Base-by-base conservation (phyloP, 2,113 vertebrate species). In the Bos taurus region DNA sequence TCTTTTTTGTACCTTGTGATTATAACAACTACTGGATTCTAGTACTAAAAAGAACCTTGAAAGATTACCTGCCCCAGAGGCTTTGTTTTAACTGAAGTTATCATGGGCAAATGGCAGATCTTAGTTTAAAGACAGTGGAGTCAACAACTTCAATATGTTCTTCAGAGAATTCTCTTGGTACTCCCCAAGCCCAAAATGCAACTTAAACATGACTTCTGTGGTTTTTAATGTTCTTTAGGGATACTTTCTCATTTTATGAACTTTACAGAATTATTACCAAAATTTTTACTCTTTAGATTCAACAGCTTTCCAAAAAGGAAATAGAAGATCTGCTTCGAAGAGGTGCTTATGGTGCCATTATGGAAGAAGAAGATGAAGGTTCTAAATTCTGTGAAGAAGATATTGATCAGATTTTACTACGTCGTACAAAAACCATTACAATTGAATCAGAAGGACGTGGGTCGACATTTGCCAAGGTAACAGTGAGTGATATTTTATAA, bases 351-450 rank as follows among this genome's bases (percentile, higher is more conserved):
- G 99, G 99, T 46, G 99, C 99, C 94, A 99, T 99, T 97, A 99
- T 99, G 99, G 99, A 99, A 64, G 99, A 99, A 87, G 99, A 99
- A 98, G 99, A 99, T 48, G 99, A 99, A 97, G 99, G 99, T n/a
- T 99, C 99, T 90, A 99, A 99, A 96, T 99, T 99, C 98, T 99
- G 99, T 94, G 99, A 99, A 96, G 99, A 99, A 84, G 99, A 99
- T 96, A 99, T 99, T 2, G 99, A 99, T 98, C 99, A 99, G 98
- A 99, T 99, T 95, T 98, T 99, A 96, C 99, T 99, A 88, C 99
- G 99, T 85, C 99, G 99, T 30, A 99, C 99, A 86, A 99, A 99
- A 99, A 99, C 99, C 11, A 99, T 99, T 98, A 99, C 99, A 0
- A 99, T 99, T 78, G 99, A 99, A 97, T 99, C 99, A 1, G 99